phyloP scores from a whole-genome alignment of 2,797 vertebrate species.

The Melopsittacus undulatus region DNA sequence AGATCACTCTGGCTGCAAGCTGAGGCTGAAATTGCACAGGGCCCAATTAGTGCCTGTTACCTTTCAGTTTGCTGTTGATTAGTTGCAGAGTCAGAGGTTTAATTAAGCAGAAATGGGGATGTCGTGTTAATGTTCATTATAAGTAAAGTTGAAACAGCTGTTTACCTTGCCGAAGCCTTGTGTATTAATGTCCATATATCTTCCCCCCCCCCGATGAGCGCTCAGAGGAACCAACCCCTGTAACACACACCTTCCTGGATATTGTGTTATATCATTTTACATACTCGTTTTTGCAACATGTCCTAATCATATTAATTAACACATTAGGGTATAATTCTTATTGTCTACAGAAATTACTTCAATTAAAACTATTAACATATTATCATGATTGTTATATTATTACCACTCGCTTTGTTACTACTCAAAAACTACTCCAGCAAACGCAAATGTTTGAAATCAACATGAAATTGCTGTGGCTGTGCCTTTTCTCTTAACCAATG shows the following conservation, averaged over 20 bases:
- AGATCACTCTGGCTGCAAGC: background rate
- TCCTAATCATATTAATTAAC: constrained; percentile 60
- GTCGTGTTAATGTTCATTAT: constrained; percentile 62
- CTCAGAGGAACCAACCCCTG: background rate
- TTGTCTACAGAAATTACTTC: constrained; percentile 65
- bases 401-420: constrained; percentile 29
- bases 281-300: constrained; percentile 23
- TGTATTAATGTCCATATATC: constrained; percentile 39
- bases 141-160: constrained; percentile 60
- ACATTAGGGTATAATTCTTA: constrained; percentile 59
- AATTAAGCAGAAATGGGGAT: constrained; percentile 59
- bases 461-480: background rate
- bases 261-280: background rate
- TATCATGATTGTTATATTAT: constrained; percentile 38
- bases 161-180: constrained; percentile 43
- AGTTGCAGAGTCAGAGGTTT: constrained; percentile 52
- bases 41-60: constrained; percentile 44
- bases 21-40: constrained; percentile 39
- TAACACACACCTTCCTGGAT: background rate
- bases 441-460: background rate
- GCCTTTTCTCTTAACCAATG: background rate
- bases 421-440: constrained; percentile 25
- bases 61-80: constrained; percentile 15
- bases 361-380: constrained; percentile 66
- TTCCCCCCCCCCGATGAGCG: constrained; percentile 26